phyloP scores from a whole-genome alignment of 2,888 invertebrate genomes.

The Chrysolina haemoptera region DNA sequence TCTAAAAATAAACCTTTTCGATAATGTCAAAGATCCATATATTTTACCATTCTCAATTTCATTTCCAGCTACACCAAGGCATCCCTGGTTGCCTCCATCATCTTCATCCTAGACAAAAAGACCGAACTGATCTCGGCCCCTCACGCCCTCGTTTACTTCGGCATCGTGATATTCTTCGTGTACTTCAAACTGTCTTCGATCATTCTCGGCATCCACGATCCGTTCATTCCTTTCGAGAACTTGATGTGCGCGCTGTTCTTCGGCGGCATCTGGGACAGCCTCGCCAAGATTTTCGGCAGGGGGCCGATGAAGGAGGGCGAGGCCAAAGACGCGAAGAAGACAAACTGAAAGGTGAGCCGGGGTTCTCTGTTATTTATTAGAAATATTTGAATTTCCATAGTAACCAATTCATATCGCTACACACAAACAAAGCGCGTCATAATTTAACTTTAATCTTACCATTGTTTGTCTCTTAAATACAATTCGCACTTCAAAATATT shows the following conservation, averaged over 20 bases:
- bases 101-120: slow-evolving; percentile 97
- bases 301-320: slow-evolving; percentile 85
- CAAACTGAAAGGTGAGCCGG: slow-evolving; percentile 74
- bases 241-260: slow-evolving; percentile 96
- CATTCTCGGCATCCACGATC: slow-evolving; percentile 97
- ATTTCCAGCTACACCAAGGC: slow-evolving; percentile 94
- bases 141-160: slow-evolving; percentile 97
- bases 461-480: no score
- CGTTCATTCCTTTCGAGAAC: slow-evolving; percentile 99
- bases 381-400: no score
- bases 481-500: no score
- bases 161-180: slow-evolving; percentile 96
- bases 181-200: slow-evolving; percentile 98
- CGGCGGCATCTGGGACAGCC: slow-evolving; percentile 98
- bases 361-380: no score
- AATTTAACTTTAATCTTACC: no score
- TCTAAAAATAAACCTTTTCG: no score
- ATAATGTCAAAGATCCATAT: no score
- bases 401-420: no score
- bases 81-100: slow-evolving; percentile 93
- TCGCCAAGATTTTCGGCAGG: slow-evolving; percentile 89
- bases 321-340: slow-evolving; percentile 86
- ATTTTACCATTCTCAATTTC: slow-evolving; percentile 35
- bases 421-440: no score
- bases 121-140: slow-evolving; percentile 97